Conservation (phyloP, 2,888 invertebrate genomes). For the Acanthosepion pharaonis region DNA sequence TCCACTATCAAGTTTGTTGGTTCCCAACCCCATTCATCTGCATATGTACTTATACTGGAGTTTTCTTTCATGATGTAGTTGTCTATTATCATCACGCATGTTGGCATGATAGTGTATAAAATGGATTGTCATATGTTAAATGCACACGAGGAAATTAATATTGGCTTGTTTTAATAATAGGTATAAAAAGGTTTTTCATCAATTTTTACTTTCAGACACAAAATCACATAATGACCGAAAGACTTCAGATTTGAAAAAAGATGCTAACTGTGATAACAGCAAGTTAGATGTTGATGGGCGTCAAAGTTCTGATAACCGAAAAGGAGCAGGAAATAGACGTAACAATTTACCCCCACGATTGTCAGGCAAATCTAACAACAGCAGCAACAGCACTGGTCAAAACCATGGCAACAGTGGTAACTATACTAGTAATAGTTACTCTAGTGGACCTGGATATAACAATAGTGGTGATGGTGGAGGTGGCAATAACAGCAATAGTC, state of each 20-base stretch:
- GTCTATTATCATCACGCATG: no score
- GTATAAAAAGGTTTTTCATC: no score
- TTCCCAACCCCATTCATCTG: no score
- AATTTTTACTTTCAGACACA: background rate
- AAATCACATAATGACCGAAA: constrained; percentile 37
- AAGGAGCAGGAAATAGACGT: constrained; percentile 15
- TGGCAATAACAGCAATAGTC: background rate
- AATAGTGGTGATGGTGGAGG: constrained; percentile 38
- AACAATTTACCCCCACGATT: constrained; percentile 46
- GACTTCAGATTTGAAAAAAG: constrained; percentile 39
- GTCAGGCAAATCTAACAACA: constrained; percentile 39
- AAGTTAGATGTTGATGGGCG: constrained; percentile 33
- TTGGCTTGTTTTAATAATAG: no score
- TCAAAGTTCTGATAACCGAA: constrained; percentile 33
- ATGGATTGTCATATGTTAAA: no score
- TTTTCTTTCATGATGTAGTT: no score
- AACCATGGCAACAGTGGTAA: constrained; percentile 41
- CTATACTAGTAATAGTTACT: constrained; percentile 3
- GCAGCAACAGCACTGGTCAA: background rate
- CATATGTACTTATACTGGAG: no score
- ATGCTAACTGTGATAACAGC: background rate
- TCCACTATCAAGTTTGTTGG: no score
- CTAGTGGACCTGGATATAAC: constrained; percentile 2
- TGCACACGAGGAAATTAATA: no score
- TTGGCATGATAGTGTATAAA: no score